Evolutionary conservation across 2,113 vertebrate species (phyloP).

Genomic region (Sapajus apella): DNA sequence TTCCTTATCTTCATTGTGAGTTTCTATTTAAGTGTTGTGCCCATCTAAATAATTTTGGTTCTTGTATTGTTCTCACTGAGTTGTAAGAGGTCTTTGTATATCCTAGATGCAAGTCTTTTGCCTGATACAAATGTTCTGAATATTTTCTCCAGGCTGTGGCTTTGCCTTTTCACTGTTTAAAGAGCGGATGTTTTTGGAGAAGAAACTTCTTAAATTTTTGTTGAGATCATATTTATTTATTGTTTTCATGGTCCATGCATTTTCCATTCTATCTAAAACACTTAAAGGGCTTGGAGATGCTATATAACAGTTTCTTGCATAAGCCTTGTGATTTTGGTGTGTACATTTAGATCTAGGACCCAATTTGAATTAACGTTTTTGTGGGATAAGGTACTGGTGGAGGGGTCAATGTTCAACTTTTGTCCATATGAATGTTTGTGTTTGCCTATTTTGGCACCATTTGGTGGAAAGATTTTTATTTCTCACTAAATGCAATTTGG

Average conservation of each 20-base stretch:
- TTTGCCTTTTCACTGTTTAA: background rate
- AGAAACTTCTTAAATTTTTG: background rate
- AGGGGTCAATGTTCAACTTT: background rate
- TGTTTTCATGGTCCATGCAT: background rate
- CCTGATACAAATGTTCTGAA: background rate
- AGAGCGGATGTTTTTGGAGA: background rate
- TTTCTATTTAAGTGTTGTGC: background rate
- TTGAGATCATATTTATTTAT: background rate
- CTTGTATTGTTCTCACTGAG: background rate
- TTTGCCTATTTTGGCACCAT: background rate
- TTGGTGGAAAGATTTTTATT: background rate
- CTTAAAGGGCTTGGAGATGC: background rate
- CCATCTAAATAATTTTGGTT: background rate
- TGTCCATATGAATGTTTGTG: background rate
- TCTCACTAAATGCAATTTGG: background rate
- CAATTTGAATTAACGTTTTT: background rate
- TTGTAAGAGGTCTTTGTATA: background rate
- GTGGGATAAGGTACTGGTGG: background rate
- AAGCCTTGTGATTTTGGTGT: background rate
- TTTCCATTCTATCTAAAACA: background rate
- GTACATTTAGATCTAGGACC: background rate
- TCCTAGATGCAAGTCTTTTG: background rate
- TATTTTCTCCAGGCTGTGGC: background rate
- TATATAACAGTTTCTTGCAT: background rate
- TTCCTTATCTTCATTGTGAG: background rate